Conservation (phyloP, 2,888 invertebrate species). For the Abrostola triplasia region DNA sequence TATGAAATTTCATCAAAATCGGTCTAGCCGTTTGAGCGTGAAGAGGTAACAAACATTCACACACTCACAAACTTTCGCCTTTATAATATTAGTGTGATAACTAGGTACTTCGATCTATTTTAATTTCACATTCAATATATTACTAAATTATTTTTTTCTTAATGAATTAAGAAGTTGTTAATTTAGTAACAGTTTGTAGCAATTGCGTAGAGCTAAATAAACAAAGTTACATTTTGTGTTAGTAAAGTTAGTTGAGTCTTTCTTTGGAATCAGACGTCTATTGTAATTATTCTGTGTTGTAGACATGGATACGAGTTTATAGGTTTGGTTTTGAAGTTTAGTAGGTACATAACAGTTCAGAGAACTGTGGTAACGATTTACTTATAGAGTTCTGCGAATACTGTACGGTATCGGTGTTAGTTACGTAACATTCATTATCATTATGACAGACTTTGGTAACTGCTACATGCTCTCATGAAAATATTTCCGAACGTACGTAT, state of each 20-base stretch:
- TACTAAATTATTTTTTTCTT: no score
- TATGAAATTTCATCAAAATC: no score
- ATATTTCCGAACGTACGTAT: no score
- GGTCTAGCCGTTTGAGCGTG: no score
- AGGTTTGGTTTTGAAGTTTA: background rate
- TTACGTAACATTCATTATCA: background rate
- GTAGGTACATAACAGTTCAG: background rate
- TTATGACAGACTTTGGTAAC: background rate
- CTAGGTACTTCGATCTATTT: no score
- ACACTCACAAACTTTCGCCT: no score
- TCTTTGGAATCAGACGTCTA: background rate
- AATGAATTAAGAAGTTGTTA: background rate
- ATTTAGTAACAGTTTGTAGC: background rate
- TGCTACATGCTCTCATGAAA: background rate
- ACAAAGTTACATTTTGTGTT: background rate
- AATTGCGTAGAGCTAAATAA: background rate
- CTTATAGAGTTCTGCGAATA: background rate
- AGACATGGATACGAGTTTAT: background rate
- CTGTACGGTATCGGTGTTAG: background rate
- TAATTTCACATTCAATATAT: no score
- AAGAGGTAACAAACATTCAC: no score
- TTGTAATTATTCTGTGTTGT: background rate
- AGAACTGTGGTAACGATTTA: background rate
- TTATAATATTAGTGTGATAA: no score
- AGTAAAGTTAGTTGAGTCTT: constrained; percentile 4